These are phyloP conservation scores for Tolmerus cingulatus DNA, from an alignment of 2,888 invertebrate species.

Conservation along the genomic window DNA sequence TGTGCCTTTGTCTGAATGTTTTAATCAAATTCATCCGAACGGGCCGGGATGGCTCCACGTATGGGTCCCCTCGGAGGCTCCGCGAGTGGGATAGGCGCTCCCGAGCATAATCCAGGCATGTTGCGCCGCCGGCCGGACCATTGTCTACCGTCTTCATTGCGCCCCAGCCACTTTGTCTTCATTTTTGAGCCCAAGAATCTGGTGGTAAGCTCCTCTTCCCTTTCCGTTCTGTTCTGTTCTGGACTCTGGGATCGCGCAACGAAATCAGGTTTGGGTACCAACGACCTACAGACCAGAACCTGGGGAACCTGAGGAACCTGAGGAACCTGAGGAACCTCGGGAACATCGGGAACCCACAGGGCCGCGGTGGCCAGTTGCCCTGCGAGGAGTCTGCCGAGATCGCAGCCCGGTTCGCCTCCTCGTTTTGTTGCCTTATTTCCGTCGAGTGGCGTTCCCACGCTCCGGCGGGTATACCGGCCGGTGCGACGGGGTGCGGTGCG, in stretches of 20 bases:
- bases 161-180: conserved; percentile 35
- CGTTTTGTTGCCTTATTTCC: conserved; percentile 24
- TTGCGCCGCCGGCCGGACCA: not conserved
- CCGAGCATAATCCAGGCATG: not conserved
- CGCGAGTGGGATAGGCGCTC: not conserved
- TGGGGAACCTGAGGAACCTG: not conserved
- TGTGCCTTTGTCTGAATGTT: conserved; percentile 30
- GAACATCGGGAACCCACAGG: not conserved
- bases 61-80: not conserved
- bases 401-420: not conserved
- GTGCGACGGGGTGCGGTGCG: too few relatives aligned
- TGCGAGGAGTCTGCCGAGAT: not conserved
- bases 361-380: not conserved
- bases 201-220: conserved; percentile 10
- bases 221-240: not conserved
- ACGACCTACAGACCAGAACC: conserved; percentile 14
- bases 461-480: not conserved
- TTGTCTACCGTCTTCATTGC: conserved; percentile 25
- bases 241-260: not conserved
- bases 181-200: conserved; percentile 11
- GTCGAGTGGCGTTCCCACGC: conserved; percentile 20
- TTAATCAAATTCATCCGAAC: conserved; percentile 34
- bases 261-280: conserved; percentile 23
- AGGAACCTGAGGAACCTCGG: not conserved
- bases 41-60: conserved; percentile 19